Evolutionary conservation across 2,113 vertebrate genomes (phyloP).

Genomic region (Sula dactylatra): DNA sequence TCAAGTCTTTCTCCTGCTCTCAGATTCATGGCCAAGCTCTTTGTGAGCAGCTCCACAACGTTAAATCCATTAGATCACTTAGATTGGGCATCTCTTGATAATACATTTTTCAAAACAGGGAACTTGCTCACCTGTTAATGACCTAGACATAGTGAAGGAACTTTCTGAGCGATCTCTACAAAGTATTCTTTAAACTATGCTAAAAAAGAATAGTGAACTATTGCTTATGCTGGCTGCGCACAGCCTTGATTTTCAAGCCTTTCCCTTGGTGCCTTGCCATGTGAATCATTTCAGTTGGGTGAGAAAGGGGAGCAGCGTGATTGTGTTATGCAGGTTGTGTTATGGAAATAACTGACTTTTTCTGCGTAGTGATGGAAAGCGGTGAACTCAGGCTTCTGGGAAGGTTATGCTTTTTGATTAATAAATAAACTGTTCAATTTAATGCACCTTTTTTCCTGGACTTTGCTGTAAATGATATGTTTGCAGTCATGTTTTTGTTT

Average conservation of each 20-base stretch:
- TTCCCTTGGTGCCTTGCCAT: background rate
- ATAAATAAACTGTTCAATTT: background rate
- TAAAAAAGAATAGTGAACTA: background rate
- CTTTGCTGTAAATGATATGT: background rate
- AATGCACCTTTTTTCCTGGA: background rate
- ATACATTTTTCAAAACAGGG: background rate
- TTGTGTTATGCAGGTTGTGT: background rate
- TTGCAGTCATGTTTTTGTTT: background rate
- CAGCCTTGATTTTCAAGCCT: background rate
- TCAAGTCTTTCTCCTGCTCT: background rate
- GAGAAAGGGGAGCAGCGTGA: background rate
- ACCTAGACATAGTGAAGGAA: background rate
- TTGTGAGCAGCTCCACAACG: background rate
- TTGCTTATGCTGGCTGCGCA: background rate
- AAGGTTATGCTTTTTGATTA: background rate
- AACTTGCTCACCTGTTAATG: background rate
- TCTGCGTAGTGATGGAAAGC: background rate
- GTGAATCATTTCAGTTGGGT: background rate
- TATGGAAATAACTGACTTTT: background rate
- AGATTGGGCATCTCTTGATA: background rate
- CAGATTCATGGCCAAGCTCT: background rate
- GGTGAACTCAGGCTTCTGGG: background rate
- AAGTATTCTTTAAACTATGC: background rate
- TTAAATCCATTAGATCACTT: background rate
- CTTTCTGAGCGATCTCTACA: background rate